Percentiles rank a stretch among this genome's conserved stretches.
Conservation (phyloP, 2,888 invertebrate species). For the Eledona agricola region DNA sequence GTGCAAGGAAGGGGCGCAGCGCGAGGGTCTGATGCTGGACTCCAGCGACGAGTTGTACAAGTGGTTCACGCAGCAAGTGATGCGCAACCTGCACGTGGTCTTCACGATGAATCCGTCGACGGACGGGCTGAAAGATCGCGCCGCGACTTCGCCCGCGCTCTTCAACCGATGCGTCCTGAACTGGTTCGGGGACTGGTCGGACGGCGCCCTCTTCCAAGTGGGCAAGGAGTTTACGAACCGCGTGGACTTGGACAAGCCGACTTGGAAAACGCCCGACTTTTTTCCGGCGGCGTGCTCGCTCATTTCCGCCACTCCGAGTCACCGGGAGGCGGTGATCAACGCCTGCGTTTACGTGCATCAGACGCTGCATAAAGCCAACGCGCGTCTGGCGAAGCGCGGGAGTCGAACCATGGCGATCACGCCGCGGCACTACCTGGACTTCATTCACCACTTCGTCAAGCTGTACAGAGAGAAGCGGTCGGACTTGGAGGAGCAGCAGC, state of each 20-base stretch:
- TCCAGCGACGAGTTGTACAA: conserved; percentile 98
- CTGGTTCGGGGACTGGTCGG: conserved; percentile 99
- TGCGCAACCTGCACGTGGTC: conserved; percentile 98
- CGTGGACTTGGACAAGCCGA: conserved; percentile 89
- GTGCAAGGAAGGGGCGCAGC: conserved; percentile 98
- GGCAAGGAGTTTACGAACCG: conserved; percentile 96
- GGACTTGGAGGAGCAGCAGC: conserved; percentile 97
- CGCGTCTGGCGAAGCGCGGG: conserved; percentile 88
- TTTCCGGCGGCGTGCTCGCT: conserved; percentile 89
- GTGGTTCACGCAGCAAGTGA: conserved; percentile 99
- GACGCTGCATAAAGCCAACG: conserved; percentile 94
- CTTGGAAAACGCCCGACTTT: conserved; percentile 87
- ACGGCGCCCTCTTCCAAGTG: conserved; percentile 92
- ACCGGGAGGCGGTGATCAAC: conserved; percentile 98
- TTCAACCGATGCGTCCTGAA: conserved; percentile 99
- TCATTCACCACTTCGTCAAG: conserved; percentile 99
- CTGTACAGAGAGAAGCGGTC: conserved; percentile 97
- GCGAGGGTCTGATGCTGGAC: conserved; percentile 98
- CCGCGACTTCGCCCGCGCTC: conserved; percentile 97
- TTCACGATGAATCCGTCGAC: conserved; percentile 99
- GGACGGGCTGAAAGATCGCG: conserved; percentile 97
- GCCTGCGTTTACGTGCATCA: conserved; percentile 98
- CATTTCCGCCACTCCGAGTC: conserved; percentile 77
- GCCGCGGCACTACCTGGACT: conserved; percentile 96
- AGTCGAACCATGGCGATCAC: conserved; percentile 97